These are phyloP conservation scores for Drosophila tanythrix DNA, from an alignment of 2,888 invertebrate genomes.

Conservation along the genomic window DNA sequence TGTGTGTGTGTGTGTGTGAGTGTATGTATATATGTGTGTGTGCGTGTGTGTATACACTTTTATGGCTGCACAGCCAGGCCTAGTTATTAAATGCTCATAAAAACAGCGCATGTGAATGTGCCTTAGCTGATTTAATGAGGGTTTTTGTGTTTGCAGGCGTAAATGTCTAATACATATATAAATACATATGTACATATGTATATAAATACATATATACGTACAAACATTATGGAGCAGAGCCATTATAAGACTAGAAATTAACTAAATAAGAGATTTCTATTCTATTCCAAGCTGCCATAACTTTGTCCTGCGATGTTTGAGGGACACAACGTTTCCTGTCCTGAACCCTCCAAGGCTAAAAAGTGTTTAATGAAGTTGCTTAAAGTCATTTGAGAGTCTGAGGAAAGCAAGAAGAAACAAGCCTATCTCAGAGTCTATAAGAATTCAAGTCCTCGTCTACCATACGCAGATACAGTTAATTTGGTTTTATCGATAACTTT, in stretches of 20 bases:
- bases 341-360: not conserved
- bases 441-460: not conserved
- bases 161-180: not conserved
- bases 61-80: constrained; percentile 36
- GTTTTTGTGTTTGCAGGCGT: not conserved
- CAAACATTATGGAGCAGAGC: not conserved
- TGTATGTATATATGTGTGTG: not conserved
- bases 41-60: constrained; percentile 21
- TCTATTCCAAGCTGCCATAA: not conserved
- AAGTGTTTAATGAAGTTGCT: not conserved
- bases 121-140: not conserved
- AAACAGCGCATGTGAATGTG: constrained; percentile 25
- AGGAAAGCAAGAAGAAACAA: not conserved
- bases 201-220: not conserved
- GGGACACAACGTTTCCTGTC: not conserved
- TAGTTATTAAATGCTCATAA: constrained; percentile 49
- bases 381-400: no score
- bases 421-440: not conserved
- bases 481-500: not conserved
- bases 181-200: not conserved
- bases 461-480: no score
- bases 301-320: not conserved
- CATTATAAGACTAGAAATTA: not conserved
- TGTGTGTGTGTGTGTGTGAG: not conserved
- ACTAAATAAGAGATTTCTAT: not conserved